phyloP scores from a whole-genome alignment of 2,888 invertebrate genomes.

The Epinotia demarniana region DNA sequence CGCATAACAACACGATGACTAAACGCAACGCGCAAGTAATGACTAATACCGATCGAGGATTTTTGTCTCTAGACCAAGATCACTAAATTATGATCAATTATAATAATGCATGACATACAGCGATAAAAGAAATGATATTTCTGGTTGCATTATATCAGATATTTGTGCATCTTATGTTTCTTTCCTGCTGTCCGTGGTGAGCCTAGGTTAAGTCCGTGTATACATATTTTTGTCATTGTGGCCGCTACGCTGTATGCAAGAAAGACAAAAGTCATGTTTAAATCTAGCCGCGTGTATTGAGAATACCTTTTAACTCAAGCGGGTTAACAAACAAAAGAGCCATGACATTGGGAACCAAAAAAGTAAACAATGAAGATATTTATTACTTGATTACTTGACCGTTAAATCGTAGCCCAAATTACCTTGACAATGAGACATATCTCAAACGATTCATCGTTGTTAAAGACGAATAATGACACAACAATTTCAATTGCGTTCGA shows the following conservation, averaged over 20 bases:
- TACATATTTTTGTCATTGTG: too few relatives aligned
- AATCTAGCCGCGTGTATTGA: neutral
- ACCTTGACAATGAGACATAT: conserved; percentile 52
- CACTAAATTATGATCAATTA: neutral
- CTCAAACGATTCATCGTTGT: conserved; percentile 33
- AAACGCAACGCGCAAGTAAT: conserved; percentile 57
- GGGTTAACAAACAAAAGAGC: conserved; percentile 23
- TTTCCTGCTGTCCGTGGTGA: too few relatives aligned
- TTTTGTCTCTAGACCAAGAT: conserved; percentile 45
- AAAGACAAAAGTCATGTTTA: neutral
- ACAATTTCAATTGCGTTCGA: conserved; percentile 44
- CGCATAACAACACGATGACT: conserved; percentile 79
- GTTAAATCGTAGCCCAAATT: conserved; percentile 50
- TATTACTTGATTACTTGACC: conserved; percentile 46
- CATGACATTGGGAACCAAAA: conserved; percentile 33
- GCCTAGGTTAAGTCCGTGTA: too few relatives aligned
- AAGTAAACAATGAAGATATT: conserved; percentile 44
- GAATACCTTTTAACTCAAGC: conserved; percentile 25
- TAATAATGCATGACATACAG: neutral
- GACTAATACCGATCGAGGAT: conserved; percentile 50
- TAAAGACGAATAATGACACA: conserved; percentile 49
- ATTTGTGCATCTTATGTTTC: too few relatives aligned
- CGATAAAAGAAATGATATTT: too few relatives aligned
- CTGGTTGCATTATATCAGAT: too few relatives aligned
- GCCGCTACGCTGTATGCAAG: too few relatives aligned